Base-by-base conservation (phyloP, 2,888 invertebrate genomes). In the Epicampocera succincta region DNA sequence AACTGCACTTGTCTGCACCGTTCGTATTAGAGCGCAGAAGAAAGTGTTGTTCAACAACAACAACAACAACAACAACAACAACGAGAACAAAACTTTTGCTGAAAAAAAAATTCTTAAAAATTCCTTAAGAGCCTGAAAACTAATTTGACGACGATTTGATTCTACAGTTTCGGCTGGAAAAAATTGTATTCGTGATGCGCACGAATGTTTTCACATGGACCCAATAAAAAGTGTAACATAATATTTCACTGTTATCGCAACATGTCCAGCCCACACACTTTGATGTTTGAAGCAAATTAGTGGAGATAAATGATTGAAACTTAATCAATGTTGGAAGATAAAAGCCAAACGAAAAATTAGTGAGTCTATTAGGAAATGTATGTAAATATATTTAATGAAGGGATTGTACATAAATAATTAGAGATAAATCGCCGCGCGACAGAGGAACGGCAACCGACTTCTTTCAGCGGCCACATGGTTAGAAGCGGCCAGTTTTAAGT, bases 371-470 rank as follows among this genome's bases (percentile, higher is more conserved):
- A 65, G 50, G 42, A 78, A 78, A 71, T 33, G 6, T 29, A 29
- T 65, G n/a, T n/a, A n/a, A n/a, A 58, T 65, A 72, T 65, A 66
- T 66, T 66, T 58, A 78, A 66, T 66, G 56, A 42, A 72, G 33
- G 8, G n/a, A n/a, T n/a, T n/a, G n/a, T 33, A 33, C 17, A 25
- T 44, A 65, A 52, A 66, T 61, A 61, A 79, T 73, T 38, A 61
- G 9, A 38, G 52, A 72, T 66, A 52, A 66, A 71, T 72, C 25
- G 21, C 25, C 15, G 11, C 5, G 58, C 8, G 77, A 72, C 58
- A 44, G 56, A 40, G 58, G 29, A 50, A 40, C 17, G 8, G 3
- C 40, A 44, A 11, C 54, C 12, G 33, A 33, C 8, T 9, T 33
- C 33, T 33, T 33, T 33, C 38, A 38, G 15, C 17, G 11, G 5